These are phyloP conservation scores for Dunckerocampus dactyliophorus DNA, from an alignment of 2,113 vertebrate species.

Conservation along the genomic window DNA sequence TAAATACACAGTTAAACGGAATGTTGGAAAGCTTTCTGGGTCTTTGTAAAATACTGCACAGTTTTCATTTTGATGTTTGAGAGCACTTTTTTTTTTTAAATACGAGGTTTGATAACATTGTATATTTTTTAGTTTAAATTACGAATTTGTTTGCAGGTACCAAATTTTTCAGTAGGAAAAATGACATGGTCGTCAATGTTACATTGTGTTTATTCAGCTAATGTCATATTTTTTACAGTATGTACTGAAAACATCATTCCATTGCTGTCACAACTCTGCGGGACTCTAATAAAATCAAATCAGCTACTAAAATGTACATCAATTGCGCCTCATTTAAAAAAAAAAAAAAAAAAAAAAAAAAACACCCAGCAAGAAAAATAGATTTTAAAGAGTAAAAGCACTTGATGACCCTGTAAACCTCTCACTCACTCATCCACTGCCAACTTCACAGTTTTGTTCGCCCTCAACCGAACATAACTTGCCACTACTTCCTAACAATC, in stretches of 20 bases:
- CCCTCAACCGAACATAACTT: slow-evolving; percentile 7
- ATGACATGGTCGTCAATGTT: neutral
- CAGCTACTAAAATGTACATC: slow-evolving; percentile 50
- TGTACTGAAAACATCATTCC: slow-evolving; percentile 57
- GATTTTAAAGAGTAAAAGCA: slow-evolving; percentile 66
- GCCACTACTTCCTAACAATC: neutral
- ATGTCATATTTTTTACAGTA: slow-evolving; percentile 40
- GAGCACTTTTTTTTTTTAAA: slow-evolving; percentile 36
- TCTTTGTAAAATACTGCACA: no score
- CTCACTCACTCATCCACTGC: neutral
- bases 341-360: slow-evolving; percentile 63
- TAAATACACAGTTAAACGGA: neutral
- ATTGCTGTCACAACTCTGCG: slow-evolving; percentile 51
- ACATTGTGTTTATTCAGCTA: slow-evolving; percentile 49
- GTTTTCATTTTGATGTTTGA: neutral
- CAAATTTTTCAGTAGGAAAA: neutral
- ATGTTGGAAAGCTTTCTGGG: neutral
- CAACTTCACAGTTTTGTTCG: slow-evolving; percentile 39
- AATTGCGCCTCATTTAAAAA: slow-evolving; percentile 43
- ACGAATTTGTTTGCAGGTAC: slow-evolving; percentile 26
- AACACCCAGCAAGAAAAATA: slow-evolving; percentile 41
- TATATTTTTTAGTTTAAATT: slow-evolving; percentile 47
- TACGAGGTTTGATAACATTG: slow-evolving; percentile 47
- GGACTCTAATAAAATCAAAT: slow-evolving; percentile 40
- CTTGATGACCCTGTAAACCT: slow-evolving; percentile 54